Conservation (phyloP, 1,140 invertebrate species). For the Babylonia areolata region DNA sequence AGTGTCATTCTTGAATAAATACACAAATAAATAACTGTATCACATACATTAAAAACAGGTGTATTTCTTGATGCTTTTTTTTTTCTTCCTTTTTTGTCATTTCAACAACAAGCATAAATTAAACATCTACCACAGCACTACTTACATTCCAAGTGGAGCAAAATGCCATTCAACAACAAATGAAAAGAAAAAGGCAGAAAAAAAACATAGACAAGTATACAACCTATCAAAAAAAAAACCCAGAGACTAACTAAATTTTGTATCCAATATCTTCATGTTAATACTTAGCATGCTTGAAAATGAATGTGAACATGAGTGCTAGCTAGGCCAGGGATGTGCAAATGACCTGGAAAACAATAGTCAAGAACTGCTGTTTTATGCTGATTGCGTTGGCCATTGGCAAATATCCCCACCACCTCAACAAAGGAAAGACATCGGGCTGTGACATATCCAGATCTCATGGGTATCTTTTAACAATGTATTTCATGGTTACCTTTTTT, state of each 20-base stretch:
- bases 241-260: no score
- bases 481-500: slow-evolving; percentile 21
- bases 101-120: slow-evolving; percentile 1
- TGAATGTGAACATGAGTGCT: background rate
- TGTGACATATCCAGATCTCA: slow-evolving; percentile 59
- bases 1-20: background rate
- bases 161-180: background rate
- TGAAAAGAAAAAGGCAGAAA: background rate
- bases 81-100: no score
- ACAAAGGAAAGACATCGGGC: slow-evolving; percentile 58
- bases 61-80: background rate
- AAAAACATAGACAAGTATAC: background rate
- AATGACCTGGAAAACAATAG: slow-evolving; percentile 32
- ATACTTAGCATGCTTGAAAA: background rate
- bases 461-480: slow-evolving; percentile 51
- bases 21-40: background rate
- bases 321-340: background rate
- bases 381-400: slow-evolving; percentile 44
- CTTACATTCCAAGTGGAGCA: background rate
- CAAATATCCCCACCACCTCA: slow-evolving; percentile 51
- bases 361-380: background rate
- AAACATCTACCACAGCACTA: background rate
- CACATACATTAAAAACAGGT: slow-evolving; percentile 33
- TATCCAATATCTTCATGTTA: no score
- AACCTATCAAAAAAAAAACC: background rate